A percentile compares a stretch with the other conserved stretches of the same genome.
These are phyloP conservation scores for Megaceryle alcyon DNA, from an alignment of 2,797 vertebrate genomes.

Conservation along the genomic window DNA sequence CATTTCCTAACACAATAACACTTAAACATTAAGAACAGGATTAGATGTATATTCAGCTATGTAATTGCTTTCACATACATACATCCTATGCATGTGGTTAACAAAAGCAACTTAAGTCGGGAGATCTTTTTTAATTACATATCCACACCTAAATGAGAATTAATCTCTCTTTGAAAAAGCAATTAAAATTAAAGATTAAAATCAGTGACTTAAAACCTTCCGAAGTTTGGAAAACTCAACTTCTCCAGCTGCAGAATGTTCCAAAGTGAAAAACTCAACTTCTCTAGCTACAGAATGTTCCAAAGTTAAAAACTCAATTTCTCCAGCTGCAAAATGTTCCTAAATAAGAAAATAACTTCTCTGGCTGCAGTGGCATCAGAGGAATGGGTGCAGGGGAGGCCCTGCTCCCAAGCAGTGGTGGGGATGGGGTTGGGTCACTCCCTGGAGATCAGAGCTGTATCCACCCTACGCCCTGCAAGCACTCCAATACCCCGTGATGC, in stretches of 20 bases:
- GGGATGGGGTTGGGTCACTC: not conserved
- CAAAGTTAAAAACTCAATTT: not conserved
- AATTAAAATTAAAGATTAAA: constrained; percentile 32
- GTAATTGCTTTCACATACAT: not conserved
- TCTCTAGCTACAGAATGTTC: not conserved
- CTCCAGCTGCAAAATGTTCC: not conserved
- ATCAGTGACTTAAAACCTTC: not conserved
- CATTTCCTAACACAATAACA: constrained; percentile 14
- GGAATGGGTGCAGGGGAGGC: not conserved
- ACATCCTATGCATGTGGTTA: not conserved
- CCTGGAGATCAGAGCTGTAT: rapidly evolving
- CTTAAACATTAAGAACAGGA: not conserved
- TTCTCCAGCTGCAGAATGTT: not conserved
- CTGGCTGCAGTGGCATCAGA: not conserved
- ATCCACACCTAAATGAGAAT: constrained; percentile 27
- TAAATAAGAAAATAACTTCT: not conserved
- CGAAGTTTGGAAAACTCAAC: not conserved
- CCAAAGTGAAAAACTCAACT: not conserved
- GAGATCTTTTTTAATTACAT: constrained; percentile 14
- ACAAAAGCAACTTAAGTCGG: not conserved
- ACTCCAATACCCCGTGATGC: not conserved
- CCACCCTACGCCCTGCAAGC: rapidly evolving
- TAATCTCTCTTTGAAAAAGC: constrained; percentile 9
- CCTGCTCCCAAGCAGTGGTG: rapidly evolving
- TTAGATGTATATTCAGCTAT: constrained; percentile 25